These are phyloP conservation scores for Bubo bubo DNA, from an alignment of 2,113 vertebrate genomes.

Conservation along the genomic window DNA sequence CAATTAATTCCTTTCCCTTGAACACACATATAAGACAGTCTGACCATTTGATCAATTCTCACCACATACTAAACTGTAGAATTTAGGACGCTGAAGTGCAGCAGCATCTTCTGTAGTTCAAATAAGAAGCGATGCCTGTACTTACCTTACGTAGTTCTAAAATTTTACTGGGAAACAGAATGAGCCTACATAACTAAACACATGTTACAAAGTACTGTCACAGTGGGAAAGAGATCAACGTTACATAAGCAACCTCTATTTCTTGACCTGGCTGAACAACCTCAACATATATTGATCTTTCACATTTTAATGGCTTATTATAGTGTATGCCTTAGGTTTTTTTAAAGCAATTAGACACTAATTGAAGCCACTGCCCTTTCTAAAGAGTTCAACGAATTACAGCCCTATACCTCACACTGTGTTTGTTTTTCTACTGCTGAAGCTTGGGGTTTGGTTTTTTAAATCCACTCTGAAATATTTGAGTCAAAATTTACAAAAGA, in stretches of 20 bases:
- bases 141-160: background rate
- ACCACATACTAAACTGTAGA: background rate
- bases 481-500: background rate
- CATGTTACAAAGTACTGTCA: background rate
- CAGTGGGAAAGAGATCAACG: background rate
- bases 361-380: slow-evolving; percentile 21
- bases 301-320: slow-evolving; percentile 45
- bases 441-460: background rate
- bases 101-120: background rate
- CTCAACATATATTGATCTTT: slow-evolving; percentile 46
- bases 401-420: background rate
- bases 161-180: background rate
- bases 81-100: background rate
- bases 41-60: background rate
- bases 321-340: background rate
- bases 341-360: slow-evolving; percentile 17
- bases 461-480: background rate
- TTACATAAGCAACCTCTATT: slow-evolving; percentile 58
- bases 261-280: slow-evolving; percentile 54
- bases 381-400: background rate
- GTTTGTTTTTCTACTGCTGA: slow-evolving; percentile 2
- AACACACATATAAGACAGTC: background rate
- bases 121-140: background rate
- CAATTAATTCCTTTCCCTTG: background rate
- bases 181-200: background rate